Base-by-base conservation (phyloP, 2,888 invertebrate species). In the Boloria euphrosyne region DNA sequence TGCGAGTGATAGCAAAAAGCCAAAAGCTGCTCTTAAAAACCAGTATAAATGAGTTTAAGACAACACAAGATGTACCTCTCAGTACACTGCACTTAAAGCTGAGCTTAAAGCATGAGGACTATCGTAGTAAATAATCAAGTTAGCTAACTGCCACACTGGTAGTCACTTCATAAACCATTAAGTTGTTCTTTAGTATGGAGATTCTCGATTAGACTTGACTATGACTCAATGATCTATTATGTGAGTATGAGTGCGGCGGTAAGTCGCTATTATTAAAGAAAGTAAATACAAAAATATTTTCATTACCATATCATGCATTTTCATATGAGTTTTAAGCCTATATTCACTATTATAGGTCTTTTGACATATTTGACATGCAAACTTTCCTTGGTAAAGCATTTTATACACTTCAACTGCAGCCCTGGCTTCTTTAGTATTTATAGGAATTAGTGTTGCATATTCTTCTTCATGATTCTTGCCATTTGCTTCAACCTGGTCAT, bases 271-370 rank as follows among this genome's bases (percentile, higher is more conserved):
- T 22, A 22, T 22, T 2, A 22, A 22, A 22, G 13, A 47, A 49
- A 49, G 31, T 10, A 38, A 10, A 10, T 38, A 38, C 31, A 10
- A 38, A 7, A 38, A 38, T 10, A 10, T 10, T 1, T 2, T 16
- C 3, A 74, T 78, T 75, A 89, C 91, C 82, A 80, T 84, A 74
- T 89, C 86, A 84, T 91, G 91, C 86, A 89, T 89, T 17, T 88
- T 77, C 71, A 78, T 77, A 75, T 91, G 91, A 18, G 77, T 65
- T 17, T 79, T 80, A 62, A 85, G 72, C 14, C 83, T 76, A 22
- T 79, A 78, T 18, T 85, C 82, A 76, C 75, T 84, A 50, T 75
- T 75, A 73, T 82, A 88, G 3, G 78, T 70, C 52, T 84, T 86
- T 22, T 78, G 77, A 68, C 91, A 91, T 16, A 81, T 69, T n/a